phyloP scores from a whole-genome alignment of 1,140 invertebrate genomes.

The Ceratosolen fusciceps region DNA sequence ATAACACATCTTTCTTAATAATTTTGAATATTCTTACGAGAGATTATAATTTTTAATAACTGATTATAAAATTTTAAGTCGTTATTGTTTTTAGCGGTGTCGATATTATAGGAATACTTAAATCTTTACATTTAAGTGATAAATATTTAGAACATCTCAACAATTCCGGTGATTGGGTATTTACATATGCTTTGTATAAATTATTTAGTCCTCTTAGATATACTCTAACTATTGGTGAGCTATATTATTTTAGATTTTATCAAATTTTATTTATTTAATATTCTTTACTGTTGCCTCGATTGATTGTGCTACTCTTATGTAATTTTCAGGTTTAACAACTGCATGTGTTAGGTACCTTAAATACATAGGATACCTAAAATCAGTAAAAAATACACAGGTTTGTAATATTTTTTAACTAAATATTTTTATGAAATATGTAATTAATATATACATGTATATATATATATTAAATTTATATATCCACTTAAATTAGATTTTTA shows the following conservation, averaged over 20 bases:
- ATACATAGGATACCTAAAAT: conserved; percentile 73
- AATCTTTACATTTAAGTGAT: conserved; percentile 83
- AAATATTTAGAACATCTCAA: conserved; percentile 81
- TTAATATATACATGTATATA: too few relatives aligned
- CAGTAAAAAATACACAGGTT: conserved; percentile 56
- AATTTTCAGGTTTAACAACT: conserved; percentile 73
- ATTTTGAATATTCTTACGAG: too few relatives aligned
- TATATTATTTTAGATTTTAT: conserved; percentile 13
- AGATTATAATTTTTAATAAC: conserved; percentile 24
- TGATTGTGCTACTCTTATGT: not conserved
- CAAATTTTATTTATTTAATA: too few relatives aligned
- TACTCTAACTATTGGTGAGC: conserved; percentile 87
- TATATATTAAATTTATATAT: not conserved
- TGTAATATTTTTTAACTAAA: not conserved
- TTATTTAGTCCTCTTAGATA: conserved; percentile 91
- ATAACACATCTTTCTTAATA: not conserved
- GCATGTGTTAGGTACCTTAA: conserved; percentile 74
- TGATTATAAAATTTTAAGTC: conserved; percentile 1
- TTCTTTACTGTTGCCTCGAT: too few relatives aligned
- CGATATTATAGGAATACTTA: conserved; percentile 84
- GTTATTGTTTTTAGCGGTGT: conserved; percentile 81
- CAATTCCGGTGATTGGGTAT: conserved; percentile 88
- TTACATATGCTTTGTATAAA: conserved; percentile 93
- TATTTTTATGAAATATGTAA: not conserved
- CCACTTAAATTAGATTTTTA: not conserved